phyloP scores from a whole-genome alignment of 1,140 invertebrate species.

The Cotesia vestalis region DNA sequence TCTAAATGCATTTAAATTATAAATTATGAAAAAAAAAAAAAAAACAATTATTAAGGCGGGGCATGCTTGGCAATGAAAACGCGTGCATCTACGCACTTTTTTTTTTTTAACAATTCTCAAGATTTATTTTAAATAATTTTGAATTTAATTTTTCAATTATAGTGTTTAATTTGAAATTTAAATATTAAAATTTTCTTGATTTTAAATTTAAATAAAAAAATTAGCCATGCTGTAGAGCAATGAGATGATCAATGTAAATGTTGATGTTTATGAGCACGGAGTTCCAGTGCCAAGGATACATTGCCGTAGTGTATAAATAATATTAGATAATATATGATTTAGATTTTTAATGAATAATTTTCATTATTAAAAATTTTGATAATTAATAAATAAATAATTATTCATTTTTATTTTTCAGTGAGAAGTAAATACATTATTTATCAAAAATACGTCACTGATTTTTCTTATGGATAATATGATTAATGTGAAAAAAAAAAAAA shows the following conservation, averaged over 20 bases:
- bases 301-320: conserved; percentile 12
- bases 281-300: conserved; percentile 27
- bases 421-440: neutral
- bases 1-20: conserved; percentile 24
- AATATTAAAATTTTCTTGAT: neutral
- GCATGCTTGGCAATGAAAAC: conserved; percentile 24
- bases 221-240: neutral
- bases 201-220: neutral
- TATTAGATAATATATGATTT: neutral
- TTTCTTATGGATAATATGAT: too few species aligned
- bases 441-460: too few species aligned
- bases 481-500: too few species aligned
- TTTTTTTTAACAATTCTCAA: neutral
- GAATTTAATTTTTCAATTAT: conserved; percentile 2
- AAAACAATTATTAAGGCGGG: neutral
- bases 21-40: too few species aligned
- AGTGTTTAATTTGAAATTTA: neutral
- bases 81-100: conserved; percentile 13
- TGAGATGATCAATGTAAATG: neutral
- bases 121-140: too few species aligned
- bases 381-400: too few species aligned
- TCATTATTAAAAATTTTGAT: neutral
- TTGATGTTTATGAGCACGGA: neutral
- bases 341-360: neutral
- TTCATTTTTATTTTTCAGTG: too few species aligned